Conservation (phyloP, 2,797 vertebrate genomes). For the Macroramphosus scolopax region DNA sequence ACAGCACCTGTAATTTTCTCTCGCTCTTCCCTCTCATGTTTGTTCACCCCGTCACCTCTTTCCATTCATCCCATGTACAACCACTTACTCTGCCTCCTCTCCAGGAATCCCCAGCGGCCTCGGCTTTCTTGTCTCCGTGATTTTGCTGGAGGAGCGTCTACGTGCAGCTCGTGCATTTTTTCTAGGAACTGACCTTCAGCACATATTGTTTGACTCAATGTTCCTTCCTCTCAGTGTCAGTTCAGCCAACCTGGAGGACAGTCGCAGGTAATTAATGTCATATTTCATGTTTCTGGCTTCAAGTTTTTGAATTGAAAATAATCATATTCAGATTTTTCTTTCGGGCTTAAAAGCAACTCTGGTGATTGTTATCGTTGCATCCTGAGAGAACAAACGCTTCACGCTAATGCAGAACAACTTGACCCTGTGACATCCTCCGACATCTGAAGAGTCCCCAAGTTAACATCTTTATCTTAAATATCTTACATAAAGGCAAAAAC, state of each 20-base stretch:
- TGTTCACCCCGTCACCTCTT: conserved; percentile 21
- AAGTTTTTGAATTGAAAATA: too few relatives aligned
- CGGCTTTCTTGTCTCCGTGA: conserved; percentile 12
- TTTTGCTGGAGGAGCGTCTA: conserved; percentile 2
- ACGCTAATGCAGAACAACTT: too few relatives aligned
- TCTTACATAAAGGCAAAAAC: too few relatives aligned
- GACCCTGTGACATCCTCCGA: too few relatives aligned
- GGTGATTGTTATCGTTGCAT: too few relatives aligned
- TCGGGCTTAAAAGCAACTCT: too few relatives aligned
- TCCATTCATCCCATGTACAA: conserved; percentile 1
- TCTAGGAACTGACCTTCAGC: not conserved
- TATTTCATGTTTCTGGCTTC: not conserved
- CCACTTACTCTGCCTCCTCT: conserved; percentile 13
- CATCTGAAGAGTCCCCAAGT: too few relatives aligned
- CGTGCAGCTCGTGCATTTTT: conserved; percentile 15
- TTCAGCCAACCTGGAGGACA: not conserved
- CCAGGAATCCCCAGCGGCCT: conserved; percentile 19
- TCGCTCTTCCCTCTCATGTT: conserved; percentile 6
- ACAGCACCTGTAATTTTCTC: not conserved
- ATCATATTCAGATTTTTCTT: too few relatives aligned
- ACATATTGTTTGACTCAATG: not conserved
- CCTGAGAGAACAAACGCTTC: too few relatives aligned
- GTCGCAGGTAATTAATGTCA: not conserved
- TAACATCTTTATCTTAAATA: too few relatives aligned
- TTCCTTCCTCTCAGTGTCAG: not conserved